A percentile compares a stretch with the other conserved stretches of the same genome.
phyloP scores from a whole-genome alignment of 2,113 vertebrate genomes.

The Paramormyrops kingsleyae region DNA sequence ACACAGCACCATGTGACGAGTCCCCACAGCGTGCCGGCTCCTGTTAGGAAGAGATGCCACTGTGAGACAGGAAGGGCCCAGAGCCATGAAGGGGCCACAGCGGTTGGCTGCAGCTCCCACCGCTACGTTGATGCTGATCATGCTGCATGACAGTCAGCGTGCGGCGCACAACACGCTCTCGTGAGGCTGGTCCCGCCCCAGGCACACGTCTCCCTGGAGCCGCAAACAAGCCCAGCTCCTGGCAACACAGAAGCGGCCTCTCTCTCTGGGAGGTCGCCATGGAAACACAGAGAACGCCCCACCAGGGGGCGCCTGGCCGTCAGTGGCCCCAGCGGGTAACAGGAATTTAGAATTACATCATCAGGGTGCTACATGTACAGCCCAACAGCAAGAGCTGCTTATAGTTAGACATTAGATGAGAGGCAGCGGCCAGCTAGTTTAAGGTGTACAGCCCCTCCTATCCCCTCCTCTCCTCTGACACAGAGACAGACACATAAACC shows the following conservation, averaged over 20 bases:
- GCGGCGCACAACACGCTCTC: neutral
- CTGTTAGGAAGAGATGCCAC: constrained; percentile 10
- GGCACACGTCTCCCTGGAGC: constrained; percentile 25
- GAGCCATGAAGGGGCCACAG: neutral
- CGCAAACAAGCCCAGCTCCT: constrained; percentile 26
- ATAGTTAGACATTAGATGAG: neutral
- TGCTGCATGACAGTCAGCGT: neutral
- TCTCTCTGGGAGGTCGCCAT: constrained; percentile 40
- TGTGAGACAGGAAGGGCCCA: neutral
- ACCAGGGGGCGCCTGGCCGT: constrained; percentile 23
- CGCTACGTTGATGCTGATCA: neutral
- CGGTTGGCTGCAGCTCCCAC: neutral
- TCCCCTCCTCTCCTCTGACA: neutral
- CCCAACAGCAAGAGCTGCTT: neutral
- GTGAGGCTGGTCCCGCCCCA: neutral
- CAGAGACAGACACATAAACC: neutral
- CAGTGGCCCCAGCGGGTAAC: neutral
- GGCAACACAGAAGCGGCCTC: constrained; percentile 40
- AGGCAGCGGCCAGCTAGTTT: neutral
- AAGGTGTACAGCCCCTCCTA: neutral
- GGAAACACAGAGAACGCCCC: constrained; percentile 38
- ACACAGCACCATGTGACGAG: constrained; percentile 25
- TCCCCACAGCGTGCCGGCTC: constrained; percentile 34
- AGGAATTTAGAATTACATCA: neutral
- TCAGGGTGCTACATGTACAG: neutral